Evolutionary conservation across 2,113 vertebrate species (phyloP), one percentile per base, ranked within the genome.

Genomic region (Thamnophis sirtalis): DNA sequence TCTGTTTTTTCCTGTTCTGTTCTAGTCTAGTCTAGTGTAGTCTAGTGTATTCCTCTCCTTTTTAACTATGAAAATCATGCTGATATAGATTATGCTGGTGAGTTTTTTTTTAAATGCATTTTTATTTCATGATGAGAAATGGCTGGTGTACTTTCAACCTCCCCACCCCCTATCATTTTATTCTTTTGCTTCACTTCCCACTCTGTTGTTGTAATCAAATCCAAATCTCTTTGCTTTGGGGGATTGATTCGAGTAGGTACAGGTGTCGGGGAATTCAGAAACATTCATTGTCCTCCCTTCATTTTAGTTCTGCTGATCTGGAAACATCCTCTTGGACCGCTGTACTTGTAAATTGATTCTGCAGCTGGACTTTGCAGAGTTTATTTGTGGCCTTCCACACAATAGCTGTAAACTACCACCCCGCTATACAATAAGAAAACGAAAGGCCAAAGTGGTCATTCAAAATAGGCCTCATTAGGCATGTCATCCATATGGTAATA

Each of bases 401-500:
- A 89, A 22, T 60, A 53, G 49, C 38, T 43, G 38, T 87, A 49
- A 92, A 94, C 9, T 55, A 88, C 85, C 87, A 90, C 91, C 93
- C 43, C 87, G 6, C n/a, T 88, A 73, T 38, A 87, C 91, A 94
- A 89, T 63, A 84, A 48, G 89, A 88, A 55, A 89, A 88, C 60
- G 92, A 94, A 1, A 33, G 92, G 48, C 53, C 49, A 91, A 94
- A 95, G 93, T 90, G 58, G n/a, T 86, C 49, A 43, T 86, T 85
- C 49, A 21, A 11, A 55, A 24, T 88, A 50, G 89, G 54, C 63
- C 89, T 88, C 33, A 58, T 86, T 21, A 33, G 51, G 51, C 51
- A 58, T 73, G 53, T 55, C 87, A 88, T 89, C 92, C 92, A 89
- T 91, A 93, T 90, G 92, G 86, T 84, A 88, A 91, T 93, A 84